Base-by-base conservation (phyloP, 2,113 vertebrate genomes). In the Trachemys scripta region DNA sequence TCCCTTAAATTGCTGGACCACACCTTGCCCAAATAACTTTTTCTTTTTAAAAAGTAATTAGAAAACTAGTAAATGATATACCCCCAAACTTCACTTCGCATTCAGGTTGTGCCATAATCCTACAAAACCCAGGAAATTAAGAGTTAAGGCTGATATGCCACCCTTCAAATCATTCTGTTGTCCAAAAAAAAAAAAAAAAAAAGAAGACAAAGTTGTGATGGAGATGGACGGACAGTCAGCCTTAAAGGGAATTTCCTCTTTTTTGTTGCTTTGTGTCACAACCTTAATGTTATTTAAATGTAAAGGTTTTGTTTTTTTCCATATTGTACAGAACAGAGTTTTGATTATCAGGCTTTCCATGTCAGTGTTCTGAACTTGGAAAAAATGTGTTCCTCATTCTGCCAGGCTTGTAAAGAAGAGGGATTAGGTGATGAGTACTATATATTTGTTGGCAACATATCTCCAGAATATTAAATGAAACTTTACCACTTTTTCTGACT, bases 391-490 rank as follows among this genome's bases (percentile, higher is more conserved):
- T 94, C 69, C 45, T 84, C 56, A 72, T 92, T 89, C 65, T 91
- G 75, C 83, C 93, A 89, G 57, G 59, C 50, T 88, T 84, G 27
- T 91, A 89, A 92, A 87, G 83, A 93, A 89, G 87, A 94, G 87
- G 42, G 97, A 87, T 91, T 90, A 82, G 82, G 29, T 84, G 47
- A 88, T 88, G n/a, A 19, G 2, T 59, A 38, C 10, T 50, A 2
- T 89, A 88, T 87, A 81, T 89, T 87, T 95, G 14, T 88, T 94
- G 85, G 87, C 93, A 94, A 95, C 83, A 92, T 88, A 65, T 11
- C 50, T 94, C 75, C 83, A 89, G 50, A 89, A 72, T 79, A 92
- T 90, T 62, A 93, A 97, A 93, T 29, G 57, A 95, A 96, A 72
- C 35, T 83, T 47, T 80, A 53, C 20, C 8, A 22, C 5, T 76